phyloP scores from a whole-genome alignment of 1,140 invertebrate genomes.

The Melipona quadrifasciata region DNA sequence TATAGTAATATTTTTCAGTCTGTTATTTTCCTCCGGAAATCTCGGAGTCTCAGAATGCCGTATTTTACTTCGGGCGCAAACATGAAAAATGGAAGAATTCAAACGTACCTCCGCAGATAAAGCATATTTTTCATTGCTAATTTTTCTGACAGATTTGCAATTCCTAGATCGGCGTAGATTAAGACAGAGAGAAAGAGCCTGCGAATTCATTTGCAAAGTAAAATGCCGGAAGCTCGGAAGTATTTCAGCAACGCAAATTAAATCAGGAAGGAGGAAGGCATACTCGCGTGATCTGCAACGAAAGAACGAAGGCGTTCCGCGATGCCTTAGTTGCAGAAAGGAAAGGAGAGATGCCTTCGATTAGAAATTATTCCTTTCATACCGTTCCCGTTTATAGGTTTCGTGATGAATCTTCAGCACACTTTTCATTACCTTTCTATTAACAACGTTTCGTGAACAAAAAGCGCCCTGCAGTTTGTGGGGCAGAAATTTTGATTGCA shows the following conservation, averaged over 20 bases:
- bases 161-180: background rate
- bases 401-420: background rate
- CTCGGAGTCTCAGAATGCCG: no score
- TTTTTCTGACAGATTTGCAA: background rate
- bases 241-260: background rate
- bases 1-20: no score
- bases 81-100: background rate
- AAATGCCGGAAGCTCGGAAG: background rate
- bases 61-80: background rate
- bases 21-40: no score
- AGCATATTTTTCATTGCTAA: background rate
- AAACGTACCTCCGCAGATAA: background rate
- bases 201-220: background rate
- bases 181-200: background rate
- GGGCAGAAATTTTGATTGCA: background rate
- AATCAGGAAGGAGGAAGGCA: background rate
- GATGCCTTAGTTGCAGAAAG: background rate
- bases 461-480: background rate
- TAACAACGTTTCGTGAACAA: background rate
- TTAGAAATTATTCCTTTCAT: background rate
- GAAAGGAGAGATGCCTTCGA: background rate
- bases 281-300: background rate
- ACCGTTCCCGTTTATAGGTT: background rate
- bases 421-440: background rate
- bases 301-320: background rate